Evolutionary conservation across 1,140 invertebrate genomes (phyloP).

Genomic region (Platyura marginata): DNA sequence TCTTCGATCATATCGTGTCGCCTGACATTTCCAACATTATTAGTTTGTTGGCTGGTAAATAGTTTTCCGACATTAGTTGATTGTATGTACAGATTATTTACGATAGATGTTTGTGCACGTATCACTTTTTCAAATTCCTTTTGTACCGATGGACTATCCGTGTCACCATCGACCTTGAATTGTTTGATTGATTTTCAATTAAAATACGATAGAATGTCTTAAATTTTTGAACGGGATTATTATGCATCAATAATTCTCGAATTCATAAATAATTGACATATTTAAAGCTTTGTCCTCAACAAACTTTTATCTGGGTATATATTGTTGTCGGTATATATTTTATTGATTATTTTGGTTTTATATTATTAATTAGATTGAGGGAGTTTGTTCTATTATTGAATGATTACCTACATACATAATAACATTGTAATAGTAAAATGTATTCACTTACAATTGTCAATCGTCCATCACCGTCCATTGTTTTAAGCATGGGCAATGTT

Average conservation of each 20-base stretch:
- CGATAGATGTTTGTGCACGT: conserved; percentile 34
- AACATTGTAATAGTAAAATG: no score
- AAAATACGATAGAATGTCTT: no score
- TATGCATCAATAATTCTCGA: no score
- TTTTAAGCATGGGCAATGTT: conserved; percentile 72
- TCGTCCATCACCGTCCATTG: conserved; percentile 55
- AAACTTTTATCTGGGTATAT: no score
- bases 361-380: no score
- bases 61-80: background rate
- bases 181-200: background rate
- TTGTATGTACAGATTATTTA: background rate
- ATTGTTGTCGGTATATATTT: no score
- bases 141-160: conserved; percentile 51
- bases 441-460: conserved; percentile 63
- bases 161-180: conserved; percentile 57
- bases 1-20: conserved; percentile 18
- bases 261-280: no score
- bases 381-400: no score
- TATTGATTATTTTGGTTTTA: no score
- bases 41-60: background rate
- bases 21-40: conserved; percentile 1
- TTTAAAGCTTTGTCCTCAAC: no score
- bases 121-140: conserved; percentile 51
- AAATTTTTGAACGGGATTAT: no score
- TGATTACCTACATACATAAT: no score